Base-by-base conservation (phyloP, 92 coral and sea anemone species). In the Phenganax marumi region DNA sequence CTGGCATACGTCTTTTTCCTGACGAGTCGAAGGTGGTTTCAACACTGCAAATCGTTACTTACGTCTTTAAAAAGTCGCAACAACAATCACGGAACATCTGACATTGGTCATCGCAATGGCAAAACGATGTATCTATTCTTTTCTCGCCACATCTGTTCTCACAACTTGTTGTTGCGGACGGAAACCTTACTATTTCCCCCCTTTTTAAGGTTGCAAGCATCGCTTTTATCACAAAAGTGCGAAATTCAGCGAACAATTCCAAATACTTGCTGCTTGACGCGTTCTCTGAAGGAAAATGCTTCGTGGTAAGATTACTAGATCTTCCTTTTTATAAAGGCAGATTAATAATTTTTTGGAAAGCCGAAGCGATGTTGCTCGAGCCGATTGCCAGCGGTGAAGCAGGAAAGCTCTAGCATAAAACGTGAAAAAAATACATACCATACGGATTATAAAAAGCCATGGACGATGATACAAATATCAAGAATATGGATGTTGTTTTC, bases 51-150 rank as follows among this genome's bases (percentile, higher is more conserved):
- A 11, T 11, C 55, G 21, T 0, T 13, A 10, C 68, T 76, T 57
- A 76, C 81, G 21, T 76, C 57, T 62, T 56, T 24, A 58, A 57
- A 19, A 22, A 54, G 25, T 76, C 81, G 57, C 26, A 76, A 56
- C 81, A 55, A 23, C 81, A 76, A 39, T 76, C 81, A 5, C 39
- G 48, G 18, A 21, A 21, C 18, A 55, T 19, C 65, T 55, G 51
- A 39, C 81, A 76, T 2, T 76, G 55, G 63, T 10, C 68, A 76
- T 76, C 81, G 24, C 81, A 76, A 48, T 76, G 81, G 33, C 68
- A 55, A 46, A 54, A 76, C 55, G 13, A 26, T 7, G 68, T 76
- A 22, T 76, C 49, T 26, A 68, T 26, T 56, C 81, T 54, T 76
- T 2, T 43, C 48, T 76, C 81, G 12, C 56, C 52, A 50, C 81